Conservation (phyloP, 2,888 invertebrate genomes). For the Heliconius charithonia region DNA sequence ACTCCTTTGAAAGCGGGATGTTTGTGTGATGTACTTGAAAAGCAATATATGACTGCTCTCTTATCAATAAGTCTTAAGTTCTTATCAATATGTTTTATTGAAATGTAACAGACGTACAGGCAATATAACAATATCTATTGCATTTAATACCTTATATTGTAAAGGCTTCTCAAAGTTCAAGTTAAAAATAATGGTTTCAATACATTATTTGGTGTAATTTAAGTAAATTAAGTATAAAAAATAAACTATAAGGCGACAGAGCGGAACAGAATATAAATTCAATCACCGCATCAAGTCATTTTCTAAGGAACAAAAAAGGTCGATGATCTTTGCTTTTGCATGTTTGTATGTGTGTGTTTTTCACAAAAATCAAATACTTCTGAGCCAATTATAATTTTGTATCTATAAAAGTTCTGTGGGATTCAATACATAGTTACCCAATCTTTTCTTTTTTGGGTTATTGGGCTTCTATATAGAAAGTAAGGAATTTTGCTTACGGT, state of each 20-base stretch:
- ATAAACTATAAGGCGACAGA: slow-evolving; percentile 31
- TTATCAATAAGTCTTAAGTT: slow-evolving; percentile 60
- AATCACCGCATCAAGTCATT: slow-evolving; percentile 51
- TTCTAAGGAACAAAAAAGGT: slow-evolving; percentile 47
- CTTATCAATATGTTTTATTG: background rate
- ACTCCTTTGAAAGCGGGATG: slow-evolving; percentile 69
- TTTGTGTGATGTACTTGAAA: slow-evolving; percentile 62
- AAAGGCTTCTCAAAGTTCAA: background rate
- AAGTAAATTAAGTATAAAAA: slow-evolving; percentile 3
- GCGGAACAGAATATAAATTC: slow-evolving; percentile 55
- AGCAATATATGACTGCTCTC: slow-evolving; percentile 64
- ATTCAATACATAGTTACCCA: slow-evolving; percentile 5
- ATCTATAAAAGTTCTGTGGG: background rate
- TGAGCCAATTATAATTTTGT: background rate
- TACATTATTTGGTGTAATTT: background rate
- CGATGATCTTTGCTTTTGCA: slow-evolving; percentile 55
- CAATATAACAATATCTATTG: background rate
- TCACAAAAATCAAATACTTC: background rate
- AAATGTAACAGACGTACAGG: background rate
- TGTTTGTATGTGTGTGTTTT: slow-evolving; percentile 52
- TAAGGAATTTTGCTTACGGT: slow-evolving; percentile 50
- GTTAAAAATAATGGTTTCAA: background rate
- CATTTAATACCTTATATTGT: background rate
- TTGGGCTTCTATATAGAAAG: slow-evolving; percentile 7
- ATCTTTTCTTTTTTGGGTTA: slow-evolving; percentile 22